Evolutionary conservation across 1,140 invertebrate species (phyloP), one percentile per base, ranked within the genome.

Genomic region (Manduca sexta): DNA sequence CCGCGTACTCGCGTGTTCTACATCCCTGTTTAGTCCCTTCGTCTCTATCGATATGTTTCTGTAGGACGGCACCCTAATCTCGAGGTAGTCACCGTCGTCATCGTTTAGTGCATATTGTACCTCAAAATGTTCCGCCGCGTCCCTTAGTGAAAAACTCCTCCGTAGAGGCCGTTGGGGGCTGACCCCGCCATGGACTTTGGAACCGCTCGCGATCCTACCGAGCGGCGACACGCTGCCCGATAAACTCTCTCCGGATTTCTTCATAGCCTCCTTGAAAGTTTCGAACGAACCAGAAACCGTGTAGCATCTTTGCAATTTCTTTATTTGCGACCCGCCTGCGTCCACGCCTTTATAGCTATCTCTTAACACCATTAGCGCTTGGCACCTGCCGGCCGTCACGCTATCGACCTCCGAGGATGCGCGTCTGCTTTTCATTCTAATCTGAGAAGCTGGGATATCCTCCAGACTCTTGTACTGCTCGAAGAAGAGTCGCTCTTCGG

Each of bases 381-480:
- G 38, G 49, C 58, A 68, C 17, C 61, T 64, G 18, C 55, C 72
- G 1, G 56, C 60, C 31, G 45, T 54, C 26, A 59, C 55, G 51
- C 62, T 63, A 15, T 62, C 62, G 33, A 60, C 50, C 30, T 69
- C 74, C 10, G 66, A 67, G 60, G 78, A 84, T 73, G 71, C 69
- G 6, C 77, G 69, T 63, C 78, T 72, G 54, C 68, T 84, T 83
- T 66, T 84, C 72, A 56, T 61, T 67, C 47, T 66, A 7, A 46
- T 16, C 17, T 61, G 72, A 76, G 78, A 74, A 81, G 71, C 65
- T 5, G 74, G 72, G 29, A 81, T 71, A 76, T 84, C 78, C 61
- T 82, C 81, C 35, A 81, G 78, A 53, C 81, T 84, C 17, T 70
- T 77, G 35, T 74, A 67, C 49, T 69, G 67, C 39, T 77, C 76